A percentile compares a stretch with the other conserved stretches of the same genome.
phyloP scores from a whole-genome alignment of 2,888 invertebrate species.

The Sphinx pinastri region DNA sequence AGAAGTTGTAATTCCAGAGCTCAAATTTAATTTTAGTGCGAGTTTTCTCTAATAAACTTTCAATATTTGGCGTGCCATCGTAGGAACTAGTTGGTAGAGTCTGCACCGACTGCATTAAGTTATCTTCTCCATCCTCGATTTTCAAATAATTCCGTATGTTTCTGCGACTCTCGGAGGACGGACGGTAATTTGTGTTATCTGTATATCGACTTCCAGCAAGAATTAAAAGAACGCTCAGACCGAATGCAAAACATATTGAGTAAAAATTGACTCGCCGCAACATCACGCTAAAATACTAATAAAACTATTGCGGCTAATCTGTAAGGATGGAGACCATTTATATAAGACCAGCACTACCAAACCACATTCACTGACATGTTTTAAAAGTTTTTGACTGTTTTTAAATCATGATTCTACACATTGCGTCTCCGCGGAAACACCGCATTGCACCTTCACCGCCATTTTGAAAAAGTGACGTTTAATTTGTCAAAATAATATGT shows the following conservation, averaged over 20 bases:
- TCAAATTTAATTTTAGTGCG: slow-evolving; percentile 64
- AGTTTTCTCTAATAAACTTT: slow-evolving; percentile 70
- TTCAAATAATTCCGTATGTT: slow-evolving; percentile 83
- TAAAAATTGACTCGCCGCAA: slow-evolving; percentile 80
- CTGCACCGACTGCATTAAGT: slow-evolving; percentile 57
- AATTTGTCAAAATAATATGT: slow-evolving; percentile 43
- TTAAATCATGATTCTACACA: slow-evolving; percentile 71
- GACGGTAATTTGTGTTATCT: slow-evolving; percentile 79
- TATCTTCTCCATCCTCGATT: slow-evolving; percentile 81
- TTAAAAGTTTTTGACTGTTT: slow-evolving; percentile 59
- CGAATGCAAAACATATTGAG: slow-evolving; percentile 81
- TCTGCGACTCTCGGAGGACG: slow-evolving; percentile 71
- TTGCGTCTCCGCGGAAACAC: slow-evolving; percentile 80
- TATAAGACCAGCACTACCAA: slow-evolving; percentile 62
- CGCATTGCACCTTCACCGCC: slow-evolving; percentile 80
- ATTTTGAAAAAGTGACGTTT: slow-evolving; percentile 59
- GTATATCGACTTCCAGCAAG: slow-evolving; percentile 83
- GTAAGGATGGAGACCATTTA: slow-evolving; percentile 53
- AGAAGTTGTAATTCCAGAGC: slow-evolving; percentile 71
- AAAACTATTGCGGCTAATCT: slow-evolving; percentile 51
- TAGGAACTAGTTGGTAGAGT: slow-evolving; percentile 69
- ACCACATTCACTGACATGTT: slow-evolving; percentile 70
- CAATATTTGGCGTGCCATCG: slow-evolving; percentile 67
- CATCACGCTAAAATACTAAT: slow-evolving; percentile 70
- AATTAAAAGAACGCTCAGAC: slow-evolving; percentile 79